Conservation (phyloP, 2,113 vertebrate genomes). For the Lophura nycthemera region DNA sequence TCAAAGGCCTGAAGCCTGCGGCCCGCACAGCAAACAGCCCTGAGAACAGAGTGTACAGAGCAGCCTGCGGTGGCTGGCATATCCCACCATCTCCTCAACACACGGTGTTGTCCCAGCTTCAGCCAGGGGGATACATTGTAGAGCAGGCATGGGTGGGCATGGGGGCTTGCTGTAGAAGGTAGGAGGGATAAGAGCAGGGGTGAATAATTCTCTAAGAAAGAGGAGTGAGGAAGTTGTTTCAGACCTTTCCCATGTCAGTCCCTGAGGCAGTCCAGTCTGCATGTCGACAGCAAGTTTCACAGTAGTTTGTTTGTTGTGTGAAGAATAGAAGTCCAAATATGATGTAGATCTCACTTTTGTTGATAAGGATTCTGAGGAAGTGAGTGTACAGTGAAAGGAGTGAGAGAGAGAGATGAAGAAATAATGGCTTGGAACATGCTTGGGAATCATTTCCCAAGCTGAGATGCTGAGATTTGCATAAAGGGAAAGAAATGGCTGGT, state of each 20-base stretch:
- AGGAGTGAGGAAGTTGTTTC: not conserved
- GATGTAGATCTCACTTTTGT: not conserved
- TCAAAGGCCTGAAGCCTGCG: slow-evolving; percentile 99
- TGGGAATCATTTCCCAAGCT: not conserved
- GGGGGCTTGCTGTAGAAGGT: not conserved
- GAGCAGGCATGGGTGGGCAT: not conserved
- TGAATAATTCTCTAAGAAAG: not conserved
- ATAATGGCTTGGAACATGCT: not conserved
- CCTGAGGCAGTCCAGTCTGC: not conserved
- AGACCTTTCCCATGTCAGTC: not conserved
- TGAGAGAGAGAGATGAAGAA: not conserved
- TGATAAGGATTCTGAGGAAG: slow-evolving; percentile 13
- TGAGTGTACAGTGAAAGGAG: not conserved
- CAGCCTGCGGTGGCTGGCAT: slow-evolving; percentile 86
- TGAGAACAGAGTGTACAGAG: slow-evolving; percentile 89
- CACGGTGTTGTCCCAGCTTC: not conserved
- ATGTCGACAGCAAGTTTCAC: not conserved
- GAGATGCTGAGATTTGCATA: not conserved
- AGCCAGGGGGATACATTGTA: not conserved
- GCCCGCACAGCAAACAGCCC: slow-evolving; percentile 96
- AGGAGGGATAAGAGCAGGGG: not conserved
- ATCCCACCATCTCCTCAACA: slow-evolving; percentile 58
- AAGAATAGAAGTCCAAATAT: slow-evolving; percentile 29
- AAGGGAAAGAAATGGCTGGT: slow-evolving; percentile 46
- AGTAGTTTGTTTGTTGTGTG: slow-evolving; percentile 24